Evolutionary conservation across 2,113 vertebrate genomes (phyloP).

Genomic region (Cryptomyrus ogoouensis): DNA sequence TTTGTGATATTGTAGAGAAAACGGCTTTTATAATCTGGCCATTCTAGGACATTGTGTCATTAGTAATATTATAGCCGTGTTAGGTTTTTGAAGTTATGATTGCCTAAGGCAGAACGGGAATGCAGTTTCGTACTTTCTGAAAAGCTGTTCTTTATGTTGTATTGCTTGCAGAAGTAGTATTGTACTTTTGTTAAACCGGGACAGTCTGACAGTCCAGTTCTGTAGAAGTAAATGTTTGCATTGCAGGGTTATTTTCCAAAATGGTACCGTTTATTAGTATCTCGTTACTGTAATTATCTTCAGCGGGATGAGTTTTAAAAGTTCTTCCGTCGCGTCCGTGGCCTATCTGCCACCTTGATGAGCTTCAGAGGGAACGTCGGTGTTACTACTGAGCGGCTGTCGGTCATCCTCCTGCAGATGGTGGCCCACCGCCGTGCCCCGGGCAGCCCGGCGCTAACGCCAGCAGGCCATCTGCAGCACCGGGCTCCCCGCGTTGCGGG

Average conservation of each 20-base stretch:
- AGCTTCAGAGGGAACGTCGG: neutral
- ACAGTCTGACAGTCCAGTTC: neutral
- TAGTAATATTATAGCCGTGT: neutral
- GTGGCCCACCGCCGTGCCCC: neutral
- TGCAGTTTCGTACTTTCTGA: neutral
- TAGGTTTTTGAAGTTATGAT: neutral
- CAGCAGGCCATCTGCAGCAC: constrained; percentile 42
- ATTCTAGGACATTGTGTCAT: neutral
- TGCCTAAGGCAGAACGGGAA: neutral
- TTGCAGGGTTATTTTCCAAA: neutral
- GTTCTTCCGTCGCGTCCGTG: neutral
- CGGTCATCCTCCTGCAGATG: neutral
- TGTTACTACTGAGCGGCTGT: neutral
- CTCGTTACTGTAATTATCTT: neutral
- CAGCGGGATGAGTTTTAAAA: neutral
- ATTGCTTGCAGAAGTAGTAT: neutral
- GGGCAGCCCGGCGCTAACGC: constrained; percentile 29
- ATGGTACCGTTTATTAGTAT: neutral
- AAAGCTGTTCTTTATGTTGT: neutral
- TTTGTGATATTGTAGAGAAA: neutral
- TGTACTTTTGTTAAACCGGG: neutral
- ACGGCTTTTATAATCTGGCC: neutral
- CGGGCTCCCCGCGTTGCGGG: constrained; percentile 28
- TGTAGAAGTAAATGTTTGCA: neutral
- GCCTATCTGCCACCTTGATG: neutral